Evolutionary conservation across 2,113 vertebrate species (phyloP), one percentile per base, ranked within the genome.

Genomic region (Delphinapterus leucas): DNA sequence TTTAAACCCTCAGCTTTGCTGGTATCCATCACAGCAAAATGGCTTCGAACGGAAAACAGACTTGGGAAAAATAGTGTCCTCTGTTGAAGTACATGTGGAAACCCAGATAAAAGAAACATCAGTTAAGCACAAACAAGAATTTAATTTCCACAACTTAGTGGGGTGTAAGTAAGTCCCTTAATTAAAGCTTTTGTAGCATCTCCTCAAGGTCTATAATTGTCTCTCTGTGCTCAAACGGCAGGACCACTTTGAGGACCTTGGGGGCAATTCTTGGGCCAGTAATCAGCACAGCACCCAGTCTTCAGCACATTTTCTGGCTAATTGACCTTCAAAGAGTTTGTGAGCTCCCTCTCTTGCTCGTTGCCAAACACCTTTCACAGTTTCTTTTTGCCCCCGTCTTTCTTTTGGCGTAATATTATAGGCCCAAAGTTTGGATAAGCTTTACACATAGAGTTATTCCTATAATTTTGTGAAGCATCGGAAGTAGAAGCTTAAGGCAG

Each of bases 121-220:
- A 96, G 98, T 49, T 31, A 96, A 96, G 97, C 98, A 97, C 93
- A 96, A 98, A 97, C 96, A 98, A 98, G 98, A 98, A 98, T 98
- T 98, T 97, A 95, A 99, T 98, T 98, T 98, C 98, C 98, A 97
- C 21, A 98, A 98, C 97, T 95, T 98, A 99, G 97, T 98, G 98
- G 98, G 98, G 98, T 98, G 98, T 98, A 98, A 99, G 97, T 98
- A 98, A 99, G 93, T 96, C 74, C 97, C 99, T 99, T 99, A 99
- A 99, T 99, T 99, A 99, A 99, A 99, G 99, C 99, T 99, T 99
- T 99, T 99, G 99, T 99, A 99, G 98, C 99, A 98, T 97, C 98
- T 98, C 98, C 98, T 98, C 88, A 98, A 99, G 99, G 98, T 97
- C 99, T 98, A 88, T 99, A 99, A 99, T 99, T 99, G 99, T 96